These are phyloP conservation scores for Drosophila watanabei DNA, from an alignment of 1,140 invertebrate species.

Conservation along the genomic window DNA sequence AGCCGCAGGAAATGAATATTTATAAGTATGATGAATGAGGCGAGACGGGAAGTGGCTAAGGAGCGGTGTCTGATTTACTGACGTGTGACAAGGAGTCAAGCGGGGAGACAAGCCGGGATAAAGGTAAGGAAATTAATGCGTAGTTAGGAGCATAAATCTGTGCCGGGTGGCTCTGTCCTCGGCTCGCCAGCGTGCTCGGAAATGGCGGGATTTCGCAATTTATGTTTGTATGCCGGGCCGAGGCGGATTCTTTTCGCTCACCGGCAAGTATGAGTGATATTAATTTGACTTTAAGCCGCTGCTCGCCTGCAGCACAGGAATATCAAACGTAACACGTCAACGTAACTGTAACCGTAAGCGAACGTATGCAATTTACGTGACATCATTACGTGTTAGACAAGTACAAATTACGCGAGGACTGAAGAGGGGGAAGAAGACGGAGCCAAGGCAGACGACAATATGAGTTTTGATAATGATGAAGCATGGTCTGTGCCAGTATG, in stretches of 20 bases:
- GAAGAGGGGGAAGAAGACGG: not conserved
- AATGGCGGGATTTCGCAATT: conserved; percentile 76
- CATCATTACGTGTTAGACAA: conserved; percentile 84
- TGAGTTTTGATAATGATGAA: conserved; percentile 83
- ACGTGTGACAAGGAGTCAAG: conserved; percentile 69
- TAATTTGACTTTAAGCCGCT: conserved; percentile 79
- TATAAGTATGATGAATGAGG: conserved; percentile 85
- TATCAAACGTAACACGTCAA: conserved; percentile 73
- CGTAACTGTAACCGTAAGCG: conserved; percentile 71
- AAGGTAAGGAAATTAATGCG: conserved; percentile 84
- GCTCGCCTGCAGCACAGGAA: conserved; percentile 23
- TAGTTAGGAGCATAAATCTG: conserved; percentile 84
- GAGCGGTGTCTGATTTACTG: conserved; percentile 74
- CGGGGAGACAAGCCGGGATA: conserved; percentile 48
- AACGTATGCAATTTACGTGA: conserved; percentile 85
- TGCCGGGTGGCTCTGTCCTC: conserved; percentile 26
- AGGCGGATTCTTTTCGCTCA: conserved; percentile 30
- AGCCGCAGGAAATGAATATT: conserved; percentile 81
- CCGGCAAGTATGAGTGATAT: conserved; percentile 75
- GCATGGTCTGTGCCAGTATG: conserved; percentile 50
- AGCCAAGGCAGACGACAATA: conserved; percentile 70
- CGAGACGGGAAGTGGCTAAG: conserved; percentile 48
- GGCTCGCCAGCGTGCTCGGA: conserved; percentile 31
- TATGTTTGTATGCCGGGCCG: conserved; percentile 48
- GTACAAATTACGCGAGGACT: conserved; percentile 74